Evolutionary conservation across 2,113 vertebrate species (phyloP), one percentile per base, ranked within the genome.

Genomic region (Chionomys nivalis): DNA sequence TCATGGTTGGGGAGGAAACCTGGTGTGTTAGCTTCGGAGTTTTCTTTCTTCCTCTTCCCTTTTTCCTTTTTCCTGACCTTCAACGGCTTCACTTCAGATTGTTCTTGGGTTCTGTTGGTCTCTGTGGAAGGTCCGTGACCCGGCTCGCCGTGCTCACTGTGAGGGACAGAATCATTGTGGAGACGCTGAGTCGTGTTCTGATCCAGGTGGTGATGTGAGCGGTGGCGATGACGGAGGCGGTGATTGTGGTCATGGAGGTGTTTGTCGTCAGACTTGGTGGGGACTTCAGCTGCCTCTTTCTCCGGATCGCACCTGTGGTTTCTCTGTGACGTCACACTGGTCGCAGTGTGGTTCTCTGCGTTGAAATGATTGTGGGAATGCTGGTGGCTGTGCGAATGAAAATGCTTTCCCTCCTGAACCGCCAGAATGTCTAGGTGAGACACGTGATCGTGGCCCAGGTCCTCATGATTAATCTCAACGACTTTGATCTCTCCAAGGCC

Each of bases 391-490:
- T 97, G 98, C 4, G 99, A 97, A 96, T 99, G 99, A 14, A 98
- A 98, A 97, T 99, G 99, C 92, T 98, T 98, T 89, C 99, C 99
- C 93, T 99, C 99, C 94, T 99, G 99, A 90, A 99, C 97, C 63
- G 99, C 99, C 97, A 99, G 97, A 93, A 99, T 87, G 96, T 99
- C 99, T 33, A 99, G 98, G 95, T 99, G 99, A 95, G 99, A 99
- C 94, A 99, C 99, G 13, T 99, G 99, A 97, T 99, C 99, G 0
- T 99, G 99, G 63, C 99, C 99, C 96, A 99, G 98, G 36, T 99
- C 98, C 92, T 99, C 99, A 42, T 99, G 99, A 97, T 99, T 99
- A 94, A 99, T 97, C 90, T 98, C 99, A 49, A 99, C 99, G 91
- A 99, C 98, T 97, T 99, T 99, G 49, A 99, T 98, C 95, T 99